phyloP scores from a whole-genome alignment of 2,888 invertebrate species.

The Athalia rosae region DNA sequence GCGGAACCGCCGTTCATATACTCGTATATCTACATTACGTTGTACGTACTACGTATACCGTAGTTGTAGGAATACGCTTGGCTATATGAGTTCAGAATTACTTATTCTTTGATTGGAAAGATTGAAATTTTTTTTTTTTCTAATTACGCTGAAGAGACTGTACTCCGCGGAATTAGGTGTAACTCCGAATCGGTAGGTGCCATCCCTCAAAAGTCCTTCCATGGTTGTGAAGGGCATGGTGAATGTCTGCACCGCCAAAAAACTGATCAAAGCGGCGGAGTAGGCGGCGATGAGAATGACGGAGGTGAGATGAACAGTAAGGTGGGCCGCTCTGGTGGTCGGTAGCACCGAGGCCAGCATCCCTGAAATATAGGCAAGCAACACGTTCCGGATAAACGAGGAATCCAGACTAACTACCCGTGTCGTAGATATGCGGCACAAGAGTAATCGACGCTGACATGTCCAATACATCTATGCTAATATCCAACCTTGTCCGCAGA shows the following conservation, averaged over 20 bases:
- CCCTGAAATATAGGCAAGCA: slow-evolving; percentile 53
- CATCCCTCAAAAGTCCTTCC: slow-evolving; percentile 67
- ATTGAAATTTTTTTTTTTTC: too few species aligned
- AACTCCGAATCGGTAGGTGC: slow-evolving; percentile 66
- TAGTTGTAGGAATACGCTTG: background rate
- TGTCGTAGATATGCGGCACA: background rate
- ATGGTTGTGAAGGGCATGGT: slow-evolving; percentile 70
- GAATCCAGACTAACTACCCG: background rate
- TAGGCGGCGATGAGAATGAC: slow-evolving; percentile 69
- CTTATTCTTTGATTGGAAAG: background rate
- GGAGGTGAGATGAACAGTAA: slow-evolving; percentile 65
- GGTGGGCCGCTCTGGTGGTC: slow-evolving; percentile 64
- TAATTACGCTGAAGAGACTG: slow-evolving; percentile 59
- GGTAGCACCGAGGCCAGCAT: slow-evolving; percentile 59
- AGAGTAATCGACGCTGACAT: background rate
- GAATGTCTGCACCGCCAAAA: slow-evolving; percentile 66
- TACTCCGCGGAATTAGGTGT: slow-evolving; percentile 66
- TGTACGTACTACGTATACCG: background rate
- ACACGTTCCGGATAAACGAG: background rate
- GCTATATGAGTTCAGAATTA: background rate
- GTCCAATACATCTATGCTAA: background rate
- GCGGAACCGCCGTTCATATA: background rate
- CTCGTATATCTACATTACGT: too few species aligned
- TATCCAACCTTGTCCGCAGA: slow-evolving; percentile 66
- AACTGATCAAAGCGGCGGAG: slow-evolving; percentile 70